Conservation (phyloP, 2,888 invertebrate species). For the Erannis defoliaria region DNA sequence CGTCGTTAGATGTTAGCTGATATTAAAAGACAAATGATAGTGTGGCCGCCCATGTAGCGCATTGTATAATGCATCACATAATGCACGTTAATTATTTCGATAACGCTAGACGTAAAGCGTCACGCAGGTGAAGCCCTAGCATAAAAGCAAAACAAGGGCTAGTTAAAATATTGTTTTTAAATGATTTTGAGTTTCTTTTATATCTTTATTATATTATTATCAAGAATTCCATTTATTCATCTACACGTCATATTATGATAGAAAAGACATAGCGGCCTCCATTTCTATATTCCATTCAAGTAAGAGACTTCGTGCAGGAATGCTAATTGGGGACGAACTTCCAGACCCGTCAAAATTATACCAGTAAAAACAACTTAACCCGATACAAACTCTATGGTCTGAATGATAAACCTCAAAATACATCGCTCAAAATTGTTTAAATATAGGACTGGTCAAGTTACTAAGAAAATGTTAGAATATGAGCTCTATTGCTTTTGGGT, state of each 20-base stretch:
- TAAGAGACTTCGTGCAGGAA: constrained; percentile 60
- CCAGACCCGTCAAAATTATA: constrained; percentile 59
- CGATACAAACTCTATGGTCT: constrained; percentile 46
- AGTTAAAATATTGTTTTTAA: background rate
- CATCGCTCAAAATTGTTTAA: constrained; percentile 28
- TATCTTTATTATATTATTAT: background rate
- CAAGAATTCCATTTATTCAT: background rate
- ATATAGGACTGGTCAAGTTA: constrained; percentile 49
- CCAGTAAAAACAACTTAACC: constrained; percentile 31
- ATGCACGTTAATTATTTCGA: no score
- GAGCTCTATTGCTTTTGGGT: constrained; percentile 48
- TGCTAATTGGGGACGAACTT: constrained; percentile 66
- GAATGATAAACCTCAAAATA: constrained; percentile 42
- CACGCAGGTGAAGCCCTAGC: no score
- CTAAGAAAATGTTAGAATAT: constrained; percentile 40
- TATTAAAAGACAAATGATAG: no score
- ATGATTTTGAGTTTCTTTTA: background rate
- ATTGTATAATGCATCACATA: no score
- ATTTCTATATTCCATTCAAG: constrained; percentile 54
- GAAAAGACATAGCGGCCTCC: constrained; percentile 51
- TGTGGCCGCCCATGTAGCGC: no score
- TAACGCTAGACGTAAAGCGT: no score
- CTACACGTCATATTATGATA: constrained; percentile 46
- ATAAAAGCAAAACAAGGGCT: no score
- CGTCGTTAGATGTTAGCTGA: no score